A percentile compares a stretch with the other conserved stretches of the same genome.
Evolutionary conservation across 2,797 vertebrate genomes (phyloP).

Genomic region (Rhinoraja longicauda): DNA sequence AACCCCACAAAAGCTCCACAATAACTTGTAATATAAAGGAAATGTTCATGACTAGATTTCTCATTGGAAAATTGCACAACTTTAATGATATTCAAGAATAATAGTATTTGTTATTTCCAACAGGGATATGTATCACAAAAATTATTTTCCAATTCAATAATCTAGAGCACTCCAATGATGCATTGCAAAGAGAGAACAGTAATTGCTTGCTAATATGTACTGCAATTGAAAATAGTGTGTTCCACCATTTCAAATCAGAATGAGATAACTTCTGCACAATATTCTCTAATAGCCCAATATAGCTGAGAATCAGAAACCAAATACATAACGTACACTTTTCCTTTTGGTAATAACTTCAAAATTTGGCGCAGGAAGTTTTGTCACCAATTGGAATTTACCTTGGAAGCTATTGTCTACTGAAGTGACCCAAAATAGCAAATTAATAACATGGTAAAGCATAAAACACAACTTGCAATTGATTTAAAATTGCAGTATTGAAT

Average conservation of each 20-base stretch:
- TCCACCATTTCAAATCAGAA: not conserved
- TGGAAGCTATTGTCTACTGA: not conserved
- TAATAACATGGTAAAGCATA: not conserved
- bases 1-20: not conserved
- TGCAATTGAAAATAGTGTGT: not conserved
- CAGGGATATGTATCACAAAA: not conserved
- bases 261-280: not conserved
- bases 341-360: not conserved
- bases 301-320: not conserved
- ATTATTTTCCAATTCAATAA: not conserved
- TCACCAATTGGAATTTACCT: not conserved
- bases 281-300: not conserved
- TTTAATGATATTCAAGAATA: not conserved
- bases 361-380: not conserved
- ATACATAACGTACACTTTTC: not conserved
- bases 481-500: not conserved
- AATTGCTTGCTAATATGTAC: not conserved
- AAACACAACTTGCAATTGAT: not conserved
- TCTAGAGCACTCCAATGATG: not conserved
- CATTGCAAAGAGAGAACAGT: not conserved
- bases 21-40: not conserved
- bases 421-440: not conserved
- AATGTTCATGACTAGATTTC: not conserved
- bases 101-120: not conserved
- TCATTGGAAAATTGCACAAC: not conserved